These are phyloP conservation scores for Aricia agestis DNA, from an alignment of 1,140 invertebrate genomes.

Conservation along the genomic window DNA sequence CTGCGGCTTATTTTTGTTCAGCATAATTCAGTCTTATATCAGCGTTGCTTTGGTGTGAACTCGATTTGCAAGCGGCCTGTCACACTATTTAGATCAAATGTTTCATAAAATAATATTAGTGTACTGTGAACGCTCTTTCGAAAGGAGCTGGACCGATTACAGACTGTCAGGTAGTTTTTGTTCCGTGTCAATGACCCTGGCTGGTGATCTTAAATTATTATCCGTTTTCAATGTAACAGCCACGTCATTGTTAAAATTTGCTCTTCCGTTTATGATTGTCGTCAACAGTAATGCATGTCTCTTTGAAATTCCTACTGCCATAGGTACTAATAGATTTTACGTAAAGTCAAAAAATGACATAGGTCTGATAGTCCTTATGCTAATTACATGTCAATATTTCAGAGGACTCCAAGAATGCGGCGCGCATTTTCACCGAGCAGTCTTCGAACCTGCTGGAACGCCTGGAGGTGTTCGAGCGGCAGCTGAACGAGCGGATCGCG, in stretches of 20 bases:
- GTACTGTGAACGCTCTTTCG: constrained; percentile 36
- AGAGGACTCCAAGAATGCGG: constrained; percentile 93
- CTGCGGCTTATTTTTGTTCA: constrained; percentile 1
- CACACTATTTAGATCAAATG: constrained; percentile 25
- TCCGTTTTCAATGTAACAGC: background rate
- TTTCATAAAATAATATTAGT: constrained; percentile 36
- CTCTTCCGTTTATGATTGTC: no score
- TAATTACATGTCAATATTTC: constrained; percentile 23
- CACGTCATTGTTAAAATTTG: no score
- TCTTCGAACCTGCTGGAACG: constrained; percentile 86
- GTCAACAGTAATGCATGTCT: no score
- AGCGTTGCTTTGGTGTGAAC: background rate
- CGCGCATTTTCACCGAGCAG: constrained; percentile 90
- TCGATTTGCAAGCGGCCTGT: background rate
- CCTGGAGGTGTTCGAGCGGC: constrained; percentile 90
- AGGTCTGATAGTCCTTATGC: background rate
- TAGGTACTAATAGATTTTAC: no score
- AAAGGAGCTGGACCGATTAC: constrained; percentile 39
- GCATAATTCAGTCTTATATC: background rate
- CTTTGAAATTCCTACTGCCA: no score
- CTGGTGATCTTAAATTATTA: background rate
- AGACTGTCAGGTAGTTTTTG: constrained; percentile 37
- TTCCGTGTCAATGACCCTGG: constrained; percentile 13
- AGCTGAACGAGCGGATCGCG: constrained; percentile 86
- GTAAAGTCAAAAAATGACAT: no score